Base-by-base conservation (phyloP, 2,888 invertebrate genomes). In the Drosophila prolongata region DNA sequence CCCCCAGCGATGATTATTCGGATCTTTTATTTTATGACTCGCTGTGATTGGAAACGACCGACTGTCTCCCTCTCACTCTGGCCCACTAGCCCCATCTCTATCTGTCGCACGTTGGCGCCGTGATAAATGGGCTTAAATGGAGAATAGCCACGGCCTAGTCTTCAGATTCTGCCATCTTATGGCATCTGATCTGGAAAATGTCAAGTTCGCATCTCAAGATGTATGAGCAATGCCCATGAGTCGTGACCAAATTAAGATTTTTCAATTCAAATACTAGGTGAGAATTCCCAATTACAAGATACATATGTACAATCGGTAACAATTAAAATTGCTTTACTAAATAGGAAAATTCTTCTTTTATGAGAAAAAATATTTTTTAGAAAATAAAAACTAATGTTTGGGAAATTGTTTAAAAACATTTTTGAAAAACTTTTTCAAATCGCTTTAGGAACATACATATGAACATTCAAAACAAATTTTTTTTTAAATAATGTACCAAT, bases 1-100 rank as follows among this genome's bases (percentile, higher is more conserved):
- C 83, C 86, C 85, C 84, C 82, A 81, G 74, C 61, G 62, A 61
- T 80, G 68, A 78, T 76, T 69, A 54, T 75, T 66, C 58, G 68
- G 56, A 53, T 30, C 46, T 49, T 57, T 53, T 50, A 49, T 70
- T 70, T 57, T 69, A 75, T 47, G 59, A 49, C 42, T 76, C 49
- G 42, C 9, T 66, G 71, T 40, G 40, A 66, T 59, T 59, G 46
- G 47, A 54, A 69, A 40, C 53, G 64, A 62, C 43, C 27, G 30
- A 1, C 14, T 47, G 13, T 34, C 35, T 30, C 37, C 46, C 30
- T 19, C 53, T 58, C 27, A 3, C 30, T 49, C 16, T 13, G n/a
- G 14, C n/a, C 10, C 27, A 14, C 13, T 9, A 35, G 6, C 10
- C 6, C 34, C 8, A 6, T 47, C 47, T 47, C 34, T 16, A 34